Base-by-base conservation (phyloP, 2,113 vertebrate genomes). In the Calonectris borealis region DNA sequence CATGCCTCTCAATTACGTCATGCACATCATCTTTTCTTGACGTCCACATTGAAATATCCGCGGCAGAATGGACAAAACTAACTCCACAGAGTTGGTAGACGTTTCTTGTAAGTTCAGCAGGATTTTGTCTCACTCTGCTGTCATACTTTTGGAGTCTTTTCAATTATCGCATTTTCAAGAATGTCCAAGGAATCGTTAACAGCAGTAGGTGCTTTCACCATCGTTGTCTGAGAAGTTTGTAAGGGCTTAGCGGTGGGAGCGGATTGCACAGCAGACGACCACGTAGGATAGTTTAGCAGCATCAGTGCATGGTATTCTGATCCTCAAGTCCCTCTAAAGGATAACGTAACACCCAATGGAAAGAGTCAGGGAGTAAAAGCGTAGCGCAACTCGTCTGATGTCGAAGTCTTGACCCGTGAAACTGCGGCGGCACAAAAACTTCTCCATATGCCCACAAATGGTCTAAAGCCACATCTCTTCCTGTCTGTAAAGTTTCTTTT, bases 401-500 rank as follows among this genome's bases (percentile, higher is more conserved):
- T 24, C 55, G 48, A 75, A 78, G n/a, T 14, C 55, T 54, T 24
- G 62, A 49, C 76, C 42, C 21, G 42, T 29, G 52, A 13, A 94
- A 61, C 16, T 2, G 15, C 14, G 26, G 51, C 9, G 5, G 25
- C 25, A 7, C 61, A 34, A 60, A 60, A 64, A 5, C 57, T 69
- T 61, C 13, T 55, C 3, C 36, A 3, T 2, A 2, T 2, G 58
- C n/a, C 71, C 75, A 42, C 32, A 57, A 38, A 29, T 0, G 8
- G 31, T 79, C 51, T 52, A 62, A 79, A 88, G 38, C 16, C 20
- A 6, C 20, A 2, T 44, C 36, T 73, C 58, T 48, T 72, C 69
- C 71, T 62, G 66, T 13, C 49, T 46, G 57, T 54, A 48, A 96
- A 97, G 95, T 97, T 97, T 76, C n/a, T 62, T 54, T 91, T 81